These are phyloP conservation scores for Chlorops oryzae DNA, from an alignment of 1,140 invertebrate genomes.

Conservation along the genomic window DNA sequence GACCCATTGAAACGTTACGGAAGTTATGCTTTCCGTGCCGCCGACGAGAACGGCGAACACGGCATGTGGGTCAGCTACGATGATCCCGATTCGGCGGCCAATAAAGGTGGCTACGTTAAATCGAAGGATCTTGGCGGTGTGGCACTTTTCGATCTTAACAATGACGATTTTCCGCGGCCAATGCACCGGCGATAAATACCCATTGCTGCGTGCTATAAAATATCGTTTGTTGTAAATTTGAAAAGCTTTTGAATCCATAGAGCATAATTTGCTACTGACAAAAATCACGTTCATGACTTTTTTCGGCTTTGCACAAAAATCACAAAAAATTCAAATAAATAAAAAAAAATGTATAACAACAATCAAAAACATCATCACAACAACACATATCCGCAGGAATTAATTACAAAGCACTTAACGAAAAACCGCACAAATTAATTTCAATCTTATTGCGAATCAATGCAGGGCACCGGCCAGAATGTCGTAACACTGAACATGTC, in stretches of 20 bases:
- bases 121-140: conserved; percentile 72
- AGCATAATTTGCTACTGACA: no score
- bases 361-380: no score
- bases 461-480: not conserved
- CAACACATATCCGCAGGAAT: no score
- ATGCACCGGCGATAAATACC: conserved; percentile 71
- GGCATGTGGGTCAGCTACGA: conserved; percentile 89
- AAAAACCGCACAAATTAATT: conserved; percentile 41
- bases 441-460: conserved; percentile 15
- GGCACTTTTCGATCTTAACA: conserved; percentile 70
- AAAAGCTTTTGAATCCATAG: no score
- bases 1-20: conserved; percentile 71
- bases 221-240: conserved; percentile 50
- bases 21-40: conserved; percentile 65
- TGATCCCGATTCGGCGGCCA: conserved; percentile 74
- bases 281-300: no score
- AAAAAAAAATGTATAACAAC: no score
- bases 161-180: conserved; percentile 79
- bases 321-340: no score
- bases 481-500: no score
- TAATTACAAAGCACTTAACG: conserved; percentile 44
- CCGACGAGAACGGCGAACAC: conserved; percentile 59
- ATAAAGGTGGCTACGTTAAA: conserved; percentile 70
- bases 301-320: no score
- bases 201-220: conserved; percentile 60